Conservation (phyloP, 2,888 invertebrate genomes). For the Argyresthia goedartella region DNA sequence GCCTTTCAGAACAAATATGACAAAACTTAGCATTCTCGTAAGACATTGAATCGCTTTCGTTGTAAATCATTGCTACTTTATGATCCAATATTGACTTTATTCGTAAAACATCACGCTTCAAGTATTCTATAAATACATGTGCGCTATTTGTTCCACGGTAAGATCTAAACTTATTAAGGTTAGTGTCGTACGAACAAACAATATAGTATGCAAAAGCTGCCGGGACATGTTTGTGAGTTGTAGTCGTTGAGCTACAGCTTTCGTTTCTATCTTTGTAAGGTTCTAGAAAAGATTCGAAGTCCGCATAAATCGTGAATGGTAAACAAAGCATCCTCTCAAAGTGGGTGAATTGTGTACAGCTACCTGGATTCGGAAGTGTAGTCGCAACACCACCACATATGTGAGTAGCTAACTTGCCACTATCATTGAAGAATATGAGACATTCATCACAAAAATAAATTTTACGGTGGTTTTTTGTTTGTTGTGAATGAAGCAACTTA, state of each 20-base stretch:
- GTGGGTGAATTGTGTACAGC: slow-evolving; percentile 8
- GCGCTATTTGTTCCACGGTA: slow-evolving; percentile 9
- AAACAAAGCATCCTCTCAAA: slow-evolving; percentile 13
- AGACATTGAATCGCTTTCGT: neutral
- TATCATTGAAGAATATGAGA: neutral
- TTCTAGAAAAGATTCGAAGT: slow-evolving; percentile 9
- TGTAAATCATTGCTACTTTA: neutral
- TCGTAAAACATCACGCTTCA: neutral
- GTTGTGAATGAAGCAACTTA: slow-evolving; percentile 12
- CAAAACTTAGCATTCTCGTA: neutral
- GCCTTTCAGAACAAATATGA: too few relatives aligned
- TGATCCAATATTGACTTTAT: slow-evolving; percentile 1
- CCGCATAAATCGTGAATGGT: slow-evolving; percentile 14
- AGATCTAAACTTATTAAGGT: slow-evolving; percentile 13
- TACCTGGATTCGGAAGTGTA: neutral
- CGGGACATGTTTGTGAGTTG: neutral
- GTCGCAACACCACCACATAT: neutral
- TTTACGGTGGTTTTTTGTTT: slow-evolving; percentile 8
- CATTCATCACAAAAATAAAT: slow-evolving; percentile 5
- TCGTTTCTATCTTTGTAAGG: neutral
- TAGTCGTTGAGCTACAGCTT: neutral
- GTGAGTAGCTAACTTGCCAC: neutral
- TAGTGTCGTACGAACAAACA: neutral
- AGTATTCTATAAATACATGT: slow-evolving; percentile 9
- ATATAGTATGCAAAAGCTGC: neutral